Conservation (phyloP, 2,113 vertebrate genomes). For the Brachirus orientalis region DNA sequence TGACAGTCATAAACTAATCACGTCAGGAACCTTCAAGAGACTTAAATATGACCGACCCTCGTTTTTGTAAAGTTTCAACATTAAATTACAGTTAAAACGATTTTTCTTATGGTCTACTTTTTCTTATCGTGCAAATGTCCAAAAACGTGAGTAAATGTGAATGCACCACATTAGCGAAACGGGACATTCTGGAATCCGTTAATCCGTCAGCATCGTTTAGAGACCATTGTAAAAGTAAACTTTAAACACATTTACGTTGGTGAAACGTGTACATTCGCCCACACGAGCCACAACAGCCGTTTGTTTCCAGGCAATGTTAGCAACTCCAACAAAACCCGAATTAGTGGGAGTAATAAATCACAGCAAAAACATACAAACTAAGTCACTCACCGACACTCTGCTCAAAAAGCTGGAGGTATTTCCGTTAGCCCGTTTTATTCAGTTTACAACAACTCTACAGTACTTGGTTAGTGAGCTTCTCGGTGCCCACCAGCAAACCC, state of each 20-base stretch:
- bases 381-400: conserved; percentile 53
- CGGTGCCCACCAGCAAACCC: conserved; percentile 36
- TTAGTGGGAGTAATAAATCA: conserved; percentile 21
- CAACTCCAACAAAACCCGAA: neutral
- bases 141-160: neutral
- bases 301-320: conserved; percentile 13
- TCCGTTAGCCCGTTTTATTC: neutral
- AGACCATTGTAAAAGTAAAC: neutral
- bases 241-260: neutral
- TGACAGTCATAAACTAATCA: conserved; percentile 8
- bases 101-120: neutral
- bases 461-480: conserved; percentile 39
- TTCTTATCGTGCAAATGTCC: neutral
- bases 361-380: neutral
- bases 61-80: neutral
- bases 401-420: neutral
- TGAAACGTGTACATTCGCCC: neutral
- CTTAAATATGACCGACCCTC: neutral
- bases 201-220: neutral
- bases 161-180: neutral
- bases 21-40: neutral
- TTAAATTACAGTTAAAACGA: neutral
- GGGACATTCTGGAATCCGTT: neutral
- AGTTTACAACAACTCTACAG: conserved; percentile 4
- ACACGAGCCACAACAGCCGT: conserved; percentile 12